Evolutionary conservation across 2,113 vertebrate genomes (phyloP), one percentile per base, ranked within the genome.

Genomic region (Lepisosteus oculatus): DNA sequence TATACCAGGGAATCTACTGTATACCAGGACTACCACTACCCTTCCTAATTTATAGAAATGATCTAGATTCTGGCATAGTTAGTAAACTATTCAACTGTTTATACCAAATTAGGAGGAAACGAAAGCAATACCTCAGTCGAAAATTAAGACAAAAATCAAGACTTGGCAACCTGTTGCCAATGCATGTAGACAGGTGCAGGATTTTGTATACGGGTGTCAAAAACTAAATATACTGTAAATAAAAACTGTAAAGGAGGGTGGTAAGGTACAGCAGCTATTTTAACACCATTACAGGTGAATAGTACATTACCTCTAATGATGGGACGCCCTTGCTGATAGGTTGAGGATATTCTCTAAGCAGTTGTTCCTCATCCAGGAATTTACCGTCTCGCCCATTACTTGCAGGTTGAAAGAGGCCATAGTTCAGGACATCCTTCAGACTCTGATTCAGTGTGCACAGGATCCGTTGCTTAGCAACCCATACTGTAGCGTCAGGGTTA

Each of bases 401-500:
- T 3, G 95, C 91, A 0, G 96, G 95, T 80, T 99, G 97, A 87
- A 97, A 98, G 3, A 99, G 91, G 2, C 97, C 97, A 0, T 98
- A 99, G 85, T 99, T 99, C 54, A 99, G 93, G 42, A 95, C 95
- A 8, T 98, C 97, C 77, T 96, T 96, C 84, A 99, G 86, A 74
- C 93, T 96, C 85, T 97, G 96, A 65, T 89, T 98, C 47, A 99
- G 80, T 0, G 95, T 93, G 55, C 95, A 98, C 74, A 99, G 87
- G 71, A 99, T 89, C 13, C 89, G 85, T 78, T 98, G 97, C 84
- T 97, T 98, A 43, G 95, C 95, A 0, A 91, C 87, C 97, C 97
- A 99, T 61, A 98, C 93, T 0, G 96, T 95, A 4, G 92, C 94
- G 3, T 95, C 90, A 0, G 94, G 95, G 85, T 97, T 91, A 80